Evolutionary conservation across 2,797 vertebrate species (phyloP).

Genomic region (Malurus leucopterus): DNA sequence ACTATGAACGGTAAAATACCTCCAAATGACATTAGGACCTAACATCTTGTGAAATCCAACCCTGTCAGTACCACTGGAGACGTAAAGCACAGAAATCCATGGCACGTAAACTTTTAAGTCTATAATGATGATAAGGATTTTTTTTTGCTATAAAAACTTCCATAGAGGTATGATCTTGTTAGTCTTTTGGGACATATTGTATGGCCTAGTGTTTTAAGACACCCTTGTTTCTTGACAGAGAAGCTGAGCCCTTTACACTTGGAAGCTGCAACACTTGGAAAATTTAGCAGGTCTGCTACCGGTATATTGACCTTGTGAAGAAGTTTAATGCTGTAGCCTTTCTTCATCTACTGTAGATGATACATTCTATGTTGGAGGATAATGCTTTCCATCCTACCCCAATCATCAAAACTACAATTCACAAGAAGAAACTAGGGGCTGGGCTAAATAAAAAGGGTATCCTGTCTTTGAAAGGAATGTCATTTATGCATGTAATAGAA

Average conservation of each 20-base stretch:
- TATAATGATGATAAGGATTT: not conserved
- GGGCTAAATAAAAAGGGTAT: not conserved
- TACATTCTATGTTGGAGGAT: not conserved
- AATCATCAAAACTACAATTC: not conserved
- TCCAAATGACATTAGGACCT: not conserved
- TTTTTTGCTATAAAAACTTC: not conserved
- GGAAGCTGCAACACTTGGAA: not conserved
- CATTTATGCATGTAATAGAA: not conserved
- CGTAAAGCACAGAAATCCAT: not conserved
- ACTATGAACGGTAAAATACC: not conserved
- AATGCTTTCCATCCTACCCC: not conserved
- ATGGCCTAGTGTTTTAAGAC: not conserved
- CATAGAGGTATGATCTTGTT: not conserved
- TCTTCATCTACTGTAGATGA: not conserved
- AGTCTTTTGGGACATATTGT: not conserved
- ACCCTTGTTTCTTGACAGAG: not conserved
- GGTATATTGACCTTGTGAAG: not conserved
- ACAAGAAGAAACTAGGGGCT: not conserved
- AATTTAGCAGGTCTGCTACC: not conserved
- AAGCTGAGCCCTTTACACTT: not conserved
- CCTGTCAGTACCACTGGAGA: not conserved
- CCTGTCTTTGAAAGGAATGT: not conserved
- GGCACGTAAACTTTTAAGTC: not conserved
- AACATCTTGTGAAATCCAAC: not conserved
- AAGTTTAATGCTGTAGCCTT: not conserved